Evolutionary conservation across 2,888 invertebrate species (phyloP), one percentile per base, ranked within the genome.

Genomic region (Morpho achilles): DNA sequence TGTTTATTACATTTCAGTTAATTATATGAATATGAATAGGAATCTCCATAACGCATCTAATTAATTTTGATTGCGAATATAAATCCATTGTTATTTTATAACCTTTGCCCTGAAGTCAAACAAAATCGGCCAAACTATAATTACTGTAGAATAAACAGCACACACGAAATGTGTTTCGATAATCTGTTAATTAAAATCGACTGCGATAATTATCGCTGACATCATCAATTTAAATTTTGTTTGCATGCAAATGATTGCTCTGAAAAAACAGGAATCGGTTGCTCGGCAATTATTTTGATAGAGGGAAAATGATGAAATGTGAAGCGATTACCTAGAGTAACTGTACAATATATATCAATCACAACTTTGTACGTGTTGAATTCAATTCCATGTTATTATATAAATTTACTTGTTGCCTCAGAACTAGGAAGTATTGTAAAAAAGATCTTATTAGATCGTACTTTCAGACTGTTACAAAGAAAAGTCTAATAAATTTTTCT

Each of bases 141-240:
- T 59, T 61, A 59, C 49, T 49, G 53, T 47, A 45, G 58, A 63
- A 63, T 60, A 61, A 63, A 64, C 56, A 59, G 50, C 58, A 49
- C 51, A 66, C 50, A 67, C 61, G 56, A 59, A 63, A 67, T 62
- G 61, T 60, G 62, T 66, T 64, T 56, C 60, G 58, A 58, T 62
- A 70, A 67, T 67, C 67, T 69, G 69, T 69, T 72, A 72, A 77
- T 77, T 74, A 74, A 74, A 72, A 73, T 69, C 69, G 65, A 68
- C 66, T 56, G 59, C 51, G 53, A 64, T 66, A 67, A 69, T 69
- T 68, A 76, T 69, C 63, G 63, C 63, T 66, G 70, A 69, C 70
- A 64, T 62, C 71, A 70, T 71, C 71, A 72, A 75, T 76, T 72
- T 72, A 74, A 79, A 80, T 77, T 74, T 69, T 73, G 70, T 74